These are phyloP conservation scores for Argynnis bischoffii DNA, from an alignment of 2,888 invertebrate species.

Conservation along the genomic window DNA sequence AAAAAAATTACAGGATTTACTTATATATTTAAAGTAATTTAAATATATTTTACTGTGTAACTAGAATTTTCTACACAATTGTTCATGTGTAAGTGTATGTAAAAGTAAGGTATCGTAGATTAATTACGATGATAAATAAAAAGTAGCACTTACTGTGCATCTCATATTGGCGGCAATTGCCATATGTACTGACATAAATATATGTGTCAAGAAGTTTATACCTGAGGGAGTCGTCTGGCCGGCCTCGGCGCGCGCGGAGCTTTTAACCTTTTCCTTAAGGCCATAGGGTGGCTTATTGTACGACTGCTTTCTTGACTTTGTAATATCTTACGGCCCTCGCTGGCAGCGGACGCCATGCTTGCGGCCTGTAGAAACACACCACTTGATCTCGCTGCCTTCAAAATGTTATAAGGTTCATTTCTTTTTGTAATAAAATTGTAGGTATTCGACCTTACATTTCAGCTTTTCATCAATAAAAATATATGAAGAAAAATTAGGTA, in stretches of 20 bases:
- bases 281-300: conserved; percentile 76
- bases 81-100: too few relatives aligned
- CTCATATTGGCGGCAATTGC: conserved; percentile 41
- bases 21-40: too few relatives aligned
- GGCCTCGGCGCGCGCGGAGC: conserved; percentile 68
- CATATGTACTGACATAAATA: conserved; percentile 41
- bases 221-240: conserved; percentile 82
- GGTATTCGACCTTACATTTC: conserved; percentile 7
- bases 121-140: neutral
- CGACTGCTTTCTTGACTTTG: conserved; percentile 73
- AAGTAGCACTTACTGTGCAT: conserved; percentile 3
- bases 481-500: neutral
- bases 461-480: conserved; percentile 12
- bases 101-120: too few relatives aligned
- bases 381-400: conserved; percentile 35
- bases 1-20: conserved; percentile 10
- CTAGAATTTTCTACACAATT: too few relatives aligned
- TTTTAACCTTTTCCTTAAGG: conserved; percentile 67
- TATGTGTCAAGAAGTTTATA: conserved; percentile 48
- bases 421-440: conserved; percentile 20
- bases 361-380: conserved; percentile 67
- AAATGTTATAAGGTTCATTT: conserved; percentile 34
- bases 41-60: too few relatives aligned
- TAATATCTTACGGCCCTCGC: conserved; percentile 73
- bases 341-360: conserved; percentile 82